Base-by-base conservation (phyloP, 30 jellyfish, hydroid and myxozoan genomes). In the Mastigias papua region DNA sequence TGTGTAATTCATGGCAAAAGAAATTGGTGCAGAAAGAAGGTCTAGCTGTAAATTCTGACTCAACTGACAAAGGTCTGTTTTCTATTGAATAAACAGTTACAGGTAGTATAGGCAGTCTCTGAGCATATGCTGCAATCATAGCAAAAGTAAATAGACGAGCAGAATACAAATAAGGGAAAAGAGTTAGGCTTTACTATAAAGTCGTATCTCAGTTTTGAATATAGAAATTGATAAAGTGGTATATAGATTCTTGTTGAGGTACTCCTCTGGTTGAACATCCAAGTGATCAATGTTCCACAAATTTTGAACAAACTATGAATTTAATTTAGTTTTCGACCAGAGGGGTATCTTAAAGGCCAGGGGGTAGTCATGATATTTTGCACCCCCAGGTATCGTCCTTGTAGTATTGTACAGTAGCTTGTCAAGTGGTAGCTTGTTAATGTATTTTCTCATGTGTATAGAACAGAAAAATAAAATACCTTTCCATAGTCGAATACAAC, bases 401-500 rank as follows among this genome's bases (percentile, higher is more conserved):
- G 78, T 20, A 66, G 78, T 28, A 13, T 66, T 66, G 78, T 66
- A 66, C 4, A 66, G 78, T 66, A 66, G 50, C n/a, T 22, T 13
- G 50, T 66, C 4, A 66, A 29, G 10, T 66, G 26, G 48, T 28
- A 66, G 23, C 50, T 66, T 31, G 31, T 66, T 29, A 66, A 26
- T 66, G 21, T 66, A 66, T 6, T 21, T 21, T 26, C 17, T 60
- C 17, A 17, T 60, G 17, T 69, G 58, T 20, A 22, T 20, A 20
- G 10, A 35, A 73, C 3, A 33, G 9, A 20, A 17, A 28, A 48
- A 76, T n/a, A n/a, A n/a, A 28, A 62, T 46, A 93, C 98, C 98
- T 93, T 93, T 93, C 98, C 98, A 93, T 11, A 93, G 72, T 34
- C 98, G 88, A 51, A 93, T 89, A 27, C 98, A 70, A 21, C 98